Evolutionary conservation across 2,888 invertebrate species (phyloP).

Genomic region (Aromia moschata): DNA sequence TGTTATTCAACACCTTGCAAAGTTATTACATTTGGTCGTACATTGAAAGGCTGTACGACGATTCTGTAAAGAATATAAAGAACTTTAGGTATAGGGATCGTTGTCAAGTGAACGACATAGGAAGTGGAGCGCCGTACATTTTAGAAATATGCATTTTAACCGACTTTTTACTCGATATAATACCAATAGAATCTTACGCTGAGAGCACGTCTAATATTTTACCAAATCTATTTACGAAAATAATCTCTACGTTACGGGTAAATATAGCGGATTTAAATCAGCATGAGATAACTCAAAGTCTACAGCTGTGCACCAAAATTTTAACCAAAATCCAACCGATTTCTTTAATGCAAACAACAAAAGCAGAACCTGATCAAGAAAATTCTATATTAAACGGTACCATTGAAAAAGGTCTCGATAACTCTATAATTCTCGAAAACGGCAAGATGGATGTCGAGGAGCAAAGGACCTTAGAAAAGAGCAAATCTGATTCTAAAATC

Average conservation of each 20-base stretch:
- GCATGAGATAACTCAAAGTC: slow-evolving; percentile 72
- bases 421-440: slow-evolving; percentile 32
- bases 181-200: slow-evolving; percentile 78
- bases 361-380: slow-evolving; percentile 40
- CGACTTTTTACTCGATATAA: slow-evolving; percentile 79
- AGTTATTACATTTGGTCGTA: slow-evolving; percentile 89
- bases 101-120: slow-evolving; percentile 65
- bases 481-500: slow-evolving; percentile 74
- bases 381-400: slow-evolving; percentile 30
- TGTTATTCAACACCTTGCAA: slow-evolving; percentile 83
- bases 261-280: slow-evolving; percentile 68
- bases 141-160: slow-evolving; percentile 77
- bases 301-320: slow-evolving; percentile 77
- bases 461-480: slow-evolving; percentile 66
- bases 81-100: slow-evolving; percentile 53
- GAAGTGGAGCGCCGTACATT: slow-evolving; percentile 71
- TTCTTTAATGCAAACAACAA: slow-evolving; percentile 57
- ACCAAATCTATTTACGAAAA: slow-evolving; percentile 77
- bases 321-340: slow-evolving; percentile 79
- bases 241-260: slow-evolving; percentile 69
- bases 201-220: slow-evolving; percentile 82
- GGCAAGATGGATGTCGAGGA: slow-evolving; percentile 39
- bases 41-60: slow-evolving; percentile 72
- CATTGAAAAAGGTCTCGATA: slow-evolving; percentile 39
- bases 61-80: slow-evolving; percentile 55